Evolutionary conservation across 2,888 invertebrate species (phyloP).

Genomic region (Drosophila nr. perissopoda): DNA sequence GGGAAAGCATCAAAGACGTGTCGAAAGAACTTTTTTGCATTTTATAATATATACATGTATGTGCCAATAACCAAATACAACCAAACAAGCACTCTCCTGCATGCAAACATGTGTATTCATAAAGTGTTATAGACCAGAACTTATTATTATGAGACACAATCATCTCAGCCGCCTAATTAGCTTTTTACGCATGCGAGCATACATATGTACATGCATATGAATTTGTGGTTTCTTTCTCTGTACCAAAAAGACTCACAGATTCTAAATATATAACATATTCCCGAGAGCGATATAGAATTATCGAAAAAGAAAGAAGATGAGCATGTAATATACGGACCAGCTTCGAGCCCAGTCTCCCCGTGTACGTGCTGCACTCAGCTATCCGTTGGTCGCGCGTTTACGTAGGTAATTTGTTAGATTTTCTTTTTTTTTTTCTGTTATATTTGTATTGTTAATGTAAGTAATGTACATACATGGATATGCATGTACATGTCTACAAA

Average conservation of each 20-base stretch:
- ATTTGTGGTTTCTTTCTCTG: conserved; percentile 27
- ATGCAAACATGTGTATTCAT: conserved; percentile 8
- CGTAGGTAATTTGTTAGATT: conserved; percentile 61
- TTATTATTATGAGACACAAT: conserved; percentile 30
- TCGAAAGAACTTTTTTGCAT: not conserved
- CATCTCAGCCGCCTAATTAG: conserved; percentile 33
- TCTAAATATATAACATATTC: conserved; percentile 62
- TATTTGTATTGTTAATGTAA: not conserved
- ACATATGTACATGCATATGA: conserved; percentile 1
- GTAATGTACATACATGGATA: not conserved
- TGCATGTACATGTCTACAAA: not conserved
- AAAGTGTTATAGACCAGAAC: conserved; percentile 22
- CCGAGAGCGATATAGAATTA: conserved; percentile 43
- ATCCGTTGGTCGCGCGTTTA: conserved; percentile 65
- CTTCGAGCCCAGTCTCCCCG: conserved; percentile 74
- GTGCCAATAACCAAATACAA: conserved; percentile 1
- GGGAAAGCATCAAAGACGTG: not conserved
- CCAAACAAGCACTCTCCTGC: not conserved
- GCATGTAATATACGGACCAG: conserved; percentile 69
- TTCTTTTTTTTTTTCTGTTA: conserved; percentile 19
- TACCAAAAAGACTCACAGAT: conserved; percentile 26
- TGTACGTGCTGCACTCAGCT: conserved; percentile 77
- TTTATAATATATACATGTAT: not conserved
- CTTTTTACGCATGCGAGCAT: conserved; percentile 13
- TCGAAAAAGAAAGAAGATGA: conserved; percentile 50